phyloP scores from a whole-genome alignment of 2,888 invertebrate genomes.

The Fragum whitleyi region DNA sequence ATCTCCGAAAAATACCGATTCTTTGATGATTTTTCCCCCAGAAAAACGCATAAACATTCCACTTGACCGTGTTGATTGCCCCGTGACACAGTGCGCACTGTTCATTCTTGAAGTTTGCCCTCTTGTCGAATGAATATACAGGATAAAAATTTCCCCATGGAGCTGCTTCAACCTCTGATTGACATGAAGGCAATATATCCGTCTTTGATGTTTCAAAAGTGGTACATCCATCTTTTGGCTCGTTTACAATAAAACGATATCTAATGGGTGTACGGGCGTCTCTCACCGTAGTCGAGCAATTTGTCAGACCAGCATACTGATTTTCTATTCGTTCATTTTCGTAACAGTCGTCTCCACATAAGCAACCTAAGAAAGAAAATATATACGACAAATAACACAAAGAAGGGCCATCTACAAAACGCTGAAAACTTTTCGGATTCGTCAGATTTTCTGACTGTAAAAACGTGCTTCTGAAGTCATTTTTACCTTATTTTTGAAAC shows the following conservation, averaged over 20 bases:
- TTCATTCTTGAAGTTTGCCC: not conserved
- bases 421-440: too few relatives aligned
- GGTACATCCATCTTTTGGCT: not conserved
- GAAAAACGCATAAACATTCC: not conserved
- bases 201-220: not conserved
- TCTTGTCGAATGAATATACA: not conserved
- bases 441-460: too few relatives aligned
- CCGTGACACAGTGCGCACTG: not conserved
- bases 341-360: not conserved
- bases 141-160: constrained; percentile 5
- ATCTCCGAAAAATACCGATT: not conserved
- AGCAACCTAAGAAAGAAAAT: not conserved
- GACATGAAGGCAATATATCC: not conserved
- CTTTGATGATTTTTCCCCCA: not conserved
- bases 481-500: too few relatives aligned
- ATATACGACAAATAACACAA: too few relatives aligned
- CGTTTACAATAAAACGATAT: not conserved
- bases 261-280: not conserved
- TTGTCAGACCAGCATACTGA: not conserved
- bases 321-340: not conserved
- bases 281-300: not conserved
- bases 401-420: too few relatives aligned
- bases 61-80: not conserved
- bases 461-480: too few relatives aligned
- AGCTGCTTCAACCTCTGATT: not conserved